Base-by-base conservation (phyloP, 1,140 invertebrate genomes). In the Macrosteles quadrilineatus region DNA sequence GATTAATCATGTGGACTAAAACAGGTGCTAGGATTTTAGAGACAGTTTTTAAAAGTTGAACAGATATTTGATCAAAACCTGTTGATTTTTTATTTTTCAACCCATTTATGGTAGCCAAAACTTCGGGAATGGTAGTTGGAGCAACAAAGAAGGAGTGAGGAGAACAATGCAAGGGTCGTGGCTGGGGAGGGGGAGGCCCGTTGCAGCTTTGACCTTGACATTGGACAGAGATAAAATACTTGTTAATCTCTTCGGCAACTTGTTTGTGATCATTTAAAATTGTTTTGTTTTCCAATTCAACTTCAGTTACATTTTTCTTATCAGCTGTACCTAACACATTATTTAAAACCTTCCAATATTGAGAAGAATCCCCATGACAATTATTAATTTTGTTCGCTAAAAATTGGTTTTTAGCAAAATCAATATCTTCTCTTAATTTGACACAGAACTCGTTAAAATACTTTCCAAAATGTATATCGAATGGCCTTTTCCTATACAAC, bases 51-150 rank as follows among this genome's bases (percentile, higher is more conserved):
- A 62, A 27, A 2, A 27, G 59, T 63, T 31, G 1, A 19, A 63
- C 59, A 31, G 29, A 31, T 31, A 63, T 31, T 63, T 63, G 29
- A 31, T 63, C 59, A 63, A 63, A 25, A 19, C 59, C 59, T 6
- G 23, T 25, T 1, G 59, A 63, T 17, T 63, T 63, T 30, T 63
- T 63, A 63, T 63, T 63, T 63, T 63, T 63, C 25, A 63, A 29
- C 3, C 14, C 30, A 31, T 29, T 31, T 1, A 63, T 63, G 14
- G 30, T 30, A 25, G 3, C 30, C 6, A 63, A 2, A 32, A 63
- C 30, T 63, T 63, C 59, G 21, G 21, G 19, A 27, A 21, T 29
- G 29, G 23, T 63, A 9, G 59, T 63, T 31, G 59, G 59, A 25
- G 19, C 29, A 2, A 63, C 17, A 29, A 63, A 63, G 19, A 63